Evolutionary conservation across 2,797 vertebrate species (phyloP).

Genomic region (Pristis pectinata): DNA sequence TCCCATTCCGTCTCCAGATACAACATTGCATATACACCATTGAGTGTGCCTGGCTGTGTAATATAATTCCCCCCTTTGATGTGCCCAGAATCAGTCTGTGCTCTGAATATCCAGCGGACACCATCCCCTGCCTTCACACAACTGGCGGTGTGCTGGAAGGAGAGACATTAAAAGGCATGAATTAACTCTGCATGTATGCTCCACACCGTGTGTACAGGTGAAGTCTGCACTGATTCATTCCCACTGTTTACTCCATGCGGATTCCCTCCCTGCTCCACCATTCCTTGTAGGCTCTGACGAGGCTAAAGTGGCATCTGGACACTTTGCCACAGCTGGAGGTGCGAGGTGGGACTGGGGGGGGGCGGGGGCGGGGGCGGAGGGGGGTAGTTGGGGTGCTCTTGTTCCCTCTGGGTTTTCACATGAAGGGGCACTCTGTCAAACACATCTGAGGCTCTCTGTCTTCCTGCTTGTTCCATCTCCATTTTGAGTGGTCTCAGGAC

Average conservation of each 20-base stretch:
- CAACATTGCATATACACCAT: not conserved
- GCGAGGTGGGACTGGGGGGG: too few species aligned
- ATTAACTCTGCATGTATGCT: not conserved
- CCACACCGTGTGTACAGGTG: not conserved
- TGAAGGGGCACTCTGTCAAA: too few species aligned
- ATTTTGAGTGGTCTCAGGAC: too few species aligned
- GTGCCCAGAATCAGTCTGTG: not conserved
- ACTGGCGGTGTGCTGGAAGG: not conserved
- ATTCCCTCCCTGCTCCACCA: too few species aligned
- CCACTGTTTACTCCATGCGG: not conserved
- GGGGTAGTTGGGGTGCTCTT: too few species aligned
- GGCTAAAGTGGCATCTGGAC: too few species aligned
- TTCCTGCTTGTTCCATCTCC: too few species aligned
- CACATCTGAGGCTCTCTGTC: too few species aligned
- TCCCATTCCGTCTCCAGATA: not conserved
- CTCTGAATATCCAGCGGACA: not conserved
- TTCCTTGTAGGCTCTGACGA: too few species aligned
- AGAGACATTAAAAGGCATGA: not conserved
- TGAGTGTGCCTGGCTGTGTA: not conserved
- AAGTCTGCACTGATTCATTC: not conserved
- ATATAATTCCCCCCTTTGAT: not conserved
- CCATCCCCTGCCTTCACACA: not conserved
- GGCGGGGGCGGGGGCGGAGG: too few species aligned
- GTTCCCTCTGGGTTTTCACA: too few species aligned
- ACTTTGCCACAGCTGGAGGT: too few species aligned